Base-by-base conservation (phyloP, 2,113 vertebrate species). In the Lucifuga dentata region DNA sequence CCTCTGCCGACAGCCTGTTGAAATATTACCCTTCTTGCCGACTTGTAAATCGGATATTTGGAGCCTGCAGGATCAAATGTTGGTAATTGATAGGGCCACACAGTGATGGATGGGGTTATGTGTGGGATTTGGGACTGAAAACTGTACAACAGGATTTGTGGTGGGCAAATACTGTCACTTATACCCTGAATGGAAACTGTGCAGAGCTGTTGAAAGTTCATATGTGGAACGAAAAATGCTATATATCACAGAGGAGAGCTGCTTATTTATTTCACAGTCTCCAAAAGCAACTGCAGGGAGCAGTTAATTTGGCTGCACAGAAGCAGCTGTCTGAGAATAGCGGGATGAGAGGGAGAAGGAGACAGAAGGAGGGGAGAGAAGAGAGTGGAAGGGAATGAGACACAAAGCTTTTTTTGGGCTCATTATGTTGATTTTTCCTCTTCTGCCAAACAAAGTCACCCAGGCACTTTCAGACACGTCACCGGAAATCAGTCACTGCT, bases 361-460 rank as follows among this genome's bases (percentile, higher is more conserved):
- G 64, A 64, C 43, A 33, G 62, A 81, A 65, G 72, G 82, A 50
- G 39, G 71, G 49, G 78, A 26, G 41, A 57, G 59, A 43, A 21
- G 66, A 57, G 50, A 82, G 73, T 64, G 33, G 49, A 19, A 65
- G 68, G 73, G 78, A 81, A 68, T 80, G 78, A 89, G 69, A 80
- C 79, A 90, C 82, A 86, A 89, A 91, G 87, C 82, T 88, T 91
- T 84, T n/a, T 80, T 89, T 81, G 76, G 71, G 80, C 87, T 91
- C 86, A 90, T 93, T 92, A 91, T 91, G 84, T 82, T 78, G 89
- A 89, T 89, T 86, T 87, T 76, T 84, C 75, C 63, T 83, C 80
- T 68, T 64, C 78, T 88, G 78, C 81, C 89, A 85, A 88, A 90
- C 87, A 90, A 85, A 89, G 86, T 84, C 86, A 81, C 51, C 51